These are phyloP conservation scores for Zosterops borbonicus DNA, from an alignment of 2,113 vertebrate species.

Conservation along the genomic window DNA sequence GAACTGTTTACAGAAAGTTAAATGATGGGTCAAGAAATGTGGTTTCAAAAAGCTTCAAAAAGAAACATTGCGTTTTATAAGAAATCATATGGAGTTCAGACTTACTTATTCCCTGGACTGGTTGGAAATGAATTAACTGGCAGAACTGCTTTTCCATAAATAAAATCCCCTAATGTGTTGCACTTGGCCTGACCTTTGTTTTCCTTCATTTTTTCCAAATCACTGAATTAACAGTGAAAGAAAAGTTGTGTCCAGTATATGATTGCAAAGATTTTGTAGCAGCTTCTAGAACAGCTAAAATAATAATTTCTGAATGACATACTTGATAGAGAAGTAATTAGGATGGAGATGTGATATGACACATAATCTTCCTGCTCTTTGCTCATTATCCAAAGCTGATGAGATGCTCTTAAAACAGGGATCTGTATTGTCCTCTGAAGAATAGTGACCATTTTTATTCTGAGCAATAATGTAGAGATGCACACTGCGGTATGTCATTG, in stretches of 20 bases:
- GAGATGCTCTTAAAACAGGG: not conserved
- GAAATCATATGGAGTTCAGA: not conserved
- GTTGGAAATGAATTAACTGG: not conserved
- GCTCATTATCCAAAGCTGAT: not conserved
- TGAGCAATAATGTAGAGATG: not conserved
- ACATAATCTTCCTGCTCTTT: not conserved
- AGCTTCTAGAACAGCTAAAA: not conserved
- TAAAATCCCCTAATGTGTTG: not conserved
- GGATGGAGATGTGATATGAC: not conserved
- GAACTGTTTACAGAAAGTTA: not conserved
- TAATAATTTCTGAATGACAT: not conserved
- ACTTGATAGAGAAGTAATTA: not conserved
- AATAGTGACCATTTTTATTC: not conserved
- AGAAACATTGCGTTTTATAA: not conserved
- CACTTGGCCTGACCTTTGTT: not conserved
- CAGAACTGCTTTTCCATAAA: not conserved
- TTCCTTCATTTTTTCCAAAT: not conserved
- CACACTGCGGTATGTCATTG: accelerated
- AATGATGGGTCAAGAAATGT: not conserved
- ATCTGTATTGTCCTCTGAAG: not conserved
- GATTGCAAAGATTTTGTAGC: not conserved
- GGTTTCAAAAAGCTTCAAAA: not conserved
- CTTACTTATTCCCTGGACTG: not conserved
- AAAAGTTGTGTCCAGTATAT: not conserved
- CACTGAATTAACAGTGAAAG: not conserved